phyloP scores from a whole-genome alignment of 2,888 invertebrate species.

The Monochamus alternatus region DNA sequence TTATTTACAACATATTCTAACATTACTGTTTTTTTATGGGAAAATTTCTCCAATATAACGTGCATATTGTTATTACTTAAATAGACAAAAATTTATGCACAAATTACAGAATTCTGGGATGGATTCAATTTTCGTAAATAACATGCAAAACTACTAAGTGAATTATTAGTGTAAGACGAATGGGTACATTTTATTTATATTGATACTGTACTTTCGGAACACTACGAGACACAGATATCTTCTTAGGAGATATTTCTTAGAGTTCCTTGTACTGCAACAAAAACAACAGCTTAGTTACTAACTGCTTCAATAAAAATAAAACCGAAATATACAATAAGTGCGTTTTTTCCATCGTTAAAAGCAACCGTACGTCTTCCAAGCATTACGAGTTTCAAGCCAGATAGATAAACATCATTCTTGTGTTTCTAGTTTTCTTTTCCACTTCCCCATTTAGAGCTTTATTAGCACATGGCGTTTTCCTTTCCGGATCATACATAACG shows the following conservation, averaged over 20 bases:
- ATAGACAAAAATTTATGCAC: too few species aligned
- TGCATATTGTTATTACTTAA: too few species aligned
- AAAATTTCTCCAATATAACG: too few species aligned
- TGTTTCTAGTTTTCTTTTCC: slow-evolving; percentile 36
- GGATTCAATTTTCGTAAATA: too few species aligned
- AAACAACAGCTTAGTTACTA: slow-evolving; percentile 31
- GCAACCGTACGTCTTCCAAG: slow-evolving; percentile 32
- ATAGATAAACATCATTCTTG: slow-evolving; percentile 39
- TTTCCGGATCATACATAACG: slow-evolving; percentile 22
- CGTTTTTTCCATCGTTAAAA: slow-evolving; percentile 40
- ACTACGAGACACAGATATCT: too few species aligned
- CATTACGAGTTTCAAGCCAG: slow-evolving; percentile 30
- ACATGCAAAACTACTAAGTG: too few species aligned
- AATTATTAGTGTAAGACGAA: too few species aligned
- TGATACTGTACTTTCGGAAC: too few species aligned
- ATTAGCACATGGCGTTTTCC: slow-evolving; percentile 35
- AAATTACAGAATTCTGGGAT: too few species aligned
- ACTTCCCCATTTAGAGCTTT: slow-evolving; percentile 28
- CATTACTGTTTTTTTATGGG: too few species aligned
- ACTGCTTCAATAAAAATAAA: slow-evolving; percentile 38
- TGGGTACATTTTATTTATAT: too few species aligned
- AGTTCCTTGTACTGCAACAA: slow-evolving; percentile 10
- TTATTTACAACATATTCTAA: too few species aligned
- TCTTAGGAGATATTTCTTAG: not conserved
- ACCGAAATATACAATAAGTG: slow-evolving; percentile 39